Percentiles rank a stretch among this genome's conserved stretches.
These are phyloP conservation scores for Halictus ligatus DNA, from an alignment of 2,888 invertebrate species.

Conservation along the genomic window DNA sequence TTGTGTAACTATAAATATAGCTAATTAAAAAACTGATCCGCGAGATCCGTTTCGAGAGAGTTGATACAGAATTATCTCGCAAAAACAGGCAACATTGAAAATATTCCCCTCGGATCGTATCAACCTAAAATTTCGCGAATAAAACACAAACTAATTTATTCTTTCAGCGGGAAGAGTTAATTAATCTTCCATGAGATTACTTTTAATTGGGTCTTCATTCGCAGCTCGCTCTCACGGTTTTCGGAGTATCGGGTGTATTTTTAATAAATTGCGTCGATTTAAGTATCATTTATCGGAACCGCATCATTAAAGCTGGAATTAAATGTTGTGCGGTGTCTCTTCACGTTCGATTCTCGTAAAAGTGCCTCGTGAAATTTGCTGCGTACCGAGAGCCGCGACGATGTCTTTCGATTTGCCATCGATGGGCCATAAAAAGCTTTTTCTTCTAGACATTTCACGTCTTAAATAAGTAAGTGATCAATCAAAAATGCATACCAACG, in stretches of 20 bases:
- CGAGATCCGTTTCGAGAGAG: not conserved
- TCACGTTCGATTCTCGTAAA: not conserved
- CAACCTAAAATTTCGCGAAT: not conserved
- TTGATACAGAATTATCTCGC: not conserved
- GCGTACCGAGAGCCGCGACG: too few species aligned
- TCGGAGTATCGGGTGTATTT: not conserved
- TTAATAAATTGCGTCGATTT: not conserved
- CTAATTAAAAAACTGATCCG: not conserved
- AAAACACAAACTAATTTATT: not conserved
- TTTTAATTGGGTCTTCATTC: slow-evolving; percentile 1
- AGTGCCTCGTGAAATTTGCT: not conserved
- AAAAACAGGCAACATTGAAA: not conserved
- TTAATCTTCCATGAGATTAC: not conserved
- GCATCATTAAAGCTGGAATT: not conserved
- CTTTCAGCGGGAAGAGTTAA: not conserved
- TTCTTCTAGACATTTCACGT: too few species aligned
- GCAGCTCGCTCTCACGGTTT: not conserved
- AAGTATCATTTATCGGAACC: not conserved
- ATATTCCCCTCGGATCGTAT: not conserved
- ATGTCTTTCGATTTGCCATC: not conserved
- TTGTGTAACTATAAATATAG: not conserved
- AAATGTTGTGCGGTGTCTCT: not conserved
- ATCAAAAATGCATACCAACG: too few species aligned
- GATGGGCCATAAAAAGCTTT: not conserved
- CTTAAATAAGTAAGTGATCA: too few species aligned